Evolutionary conservation across 1,140 invertebrate genomes (phyloP).

Genomic region (Pygmarrhopalites habei): DNA sequence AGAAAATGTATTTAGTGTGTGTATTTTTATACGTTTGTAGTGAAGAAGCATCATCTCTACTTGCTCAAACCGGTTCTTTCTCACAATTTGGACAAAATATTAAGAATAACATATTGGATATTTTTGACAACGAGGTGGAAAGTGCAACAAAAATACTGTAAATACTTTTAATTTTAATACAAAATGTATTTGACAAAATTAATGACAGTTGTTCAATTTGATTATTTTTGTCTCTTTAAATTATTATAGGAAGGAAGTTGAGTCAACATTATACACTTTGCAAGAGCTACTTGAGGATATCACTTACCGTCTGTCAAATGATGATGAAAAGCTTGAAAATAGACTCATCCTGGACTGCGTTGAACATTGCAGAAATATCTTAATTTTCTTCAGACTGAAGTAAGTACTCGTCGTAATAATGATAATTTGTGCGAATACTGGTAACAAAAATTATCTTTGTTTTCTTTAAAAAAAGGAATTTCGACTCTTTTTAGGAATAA

Average conservation of each 20-base stretch:
- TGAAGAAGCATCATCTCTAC: constrained; percentile 1
- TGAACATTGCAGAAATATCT: constrained; percentile 26
- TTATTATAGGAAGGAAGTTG: constrained; percentile 20
- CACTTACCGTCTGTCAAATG: constrained; percentile 6
- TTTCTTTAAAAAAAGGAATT: no score
- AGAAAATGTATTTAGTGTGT: no score
- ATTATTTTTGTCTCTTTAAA: neutral
- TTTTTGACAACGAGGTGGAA: constrained; percentile 20
- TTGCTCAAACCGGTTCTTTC: constrained; percentile 4
- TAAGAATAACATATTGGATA: constrained; percentile 12
- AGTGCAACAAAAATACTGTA: constrained; percentile 20
- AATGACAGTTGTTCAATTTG: constrained; percentile 4
- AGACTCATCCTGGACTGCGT: neutral
- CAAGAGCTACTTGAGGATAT: constrained; percentile 21
- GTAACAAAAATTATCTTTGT: neutral
- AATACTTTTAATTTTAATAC: neutral
- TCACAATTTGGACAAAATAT: constrained; percentile 8
- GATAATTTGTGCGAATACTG: neutral
- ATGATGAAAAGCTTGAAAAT: neutral
- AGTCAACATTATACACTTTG: constrained; percentile 1
- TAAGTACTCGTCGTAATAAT: constrained; percentile 9
- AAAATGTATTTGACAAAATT: neutral
- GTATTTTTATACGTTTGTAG: constrained; percentile 9
- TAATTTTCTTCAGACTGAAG: constrained; percentile 28
- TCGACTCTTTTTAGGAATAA: constrained; percentile 25